Conservation (phyloP, 2,113 vertebrate species). For the Syngnathus floridae region DNA sequence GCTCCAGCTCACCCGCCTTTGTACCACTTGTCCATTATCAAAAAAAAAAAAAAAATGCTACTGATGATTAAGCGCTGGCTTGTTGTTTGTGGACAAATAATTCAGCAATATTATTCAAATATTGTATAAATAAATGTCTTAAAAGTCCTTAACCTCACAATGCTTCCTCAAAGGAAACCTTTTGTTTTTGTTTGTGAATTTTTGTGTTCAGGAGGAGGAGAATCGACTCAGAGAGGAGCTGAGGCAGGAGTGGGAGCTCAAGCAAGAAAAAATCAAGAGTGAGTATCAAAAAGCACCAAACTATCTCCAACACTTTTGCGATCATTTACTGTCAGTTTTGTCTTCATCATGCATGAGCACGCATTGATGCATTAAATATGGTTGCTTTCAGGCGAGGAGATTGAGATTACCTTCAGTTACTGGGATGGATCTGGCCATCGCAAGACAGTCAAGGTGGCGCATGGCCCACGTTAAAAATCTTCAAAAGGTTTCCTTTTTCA, state of each 20-base stretch:
- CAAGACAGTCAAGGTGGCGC: conserved; percentile 79
- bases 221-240: conserved; percentile 84
- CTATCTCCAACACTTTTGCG: neutral
- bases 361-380: neutral
- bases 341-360: neutral
- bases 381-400: conserved; percentile 76
- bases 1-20: too few relatives aligned
- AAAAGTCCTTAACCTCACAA: neutral
- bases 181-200: neutral
- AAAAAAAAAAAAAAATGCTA: too few relatives aligned
- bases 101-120: neutral
- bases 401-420: conserved; percentile 90
- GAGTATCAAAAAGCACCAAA: conserved; percentile 24
- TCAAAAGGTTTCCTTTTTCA: neutral
- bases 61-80: too few relatives aligned
- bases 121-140: neutral
- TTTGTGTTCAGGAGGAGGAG: conserved; percentile 77
- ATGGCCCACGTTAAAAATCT: neutral
- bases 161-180: neutral
- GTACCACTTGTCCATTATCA: too few relatives aligned
- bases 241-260: conserved; percentile 85
- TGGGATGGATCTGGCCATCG: conserved; percentile 91
- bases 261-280: conserved; percentile 92
- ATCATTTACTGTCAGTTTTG: neutral
- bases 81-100: too few relatives aligned